Percentiles rank a stretch among this genome's conserved stretches.
phyloP scores from a whole-genome alignment of 1,140 invertebrate species.

The Papilio polytes region DNA sequence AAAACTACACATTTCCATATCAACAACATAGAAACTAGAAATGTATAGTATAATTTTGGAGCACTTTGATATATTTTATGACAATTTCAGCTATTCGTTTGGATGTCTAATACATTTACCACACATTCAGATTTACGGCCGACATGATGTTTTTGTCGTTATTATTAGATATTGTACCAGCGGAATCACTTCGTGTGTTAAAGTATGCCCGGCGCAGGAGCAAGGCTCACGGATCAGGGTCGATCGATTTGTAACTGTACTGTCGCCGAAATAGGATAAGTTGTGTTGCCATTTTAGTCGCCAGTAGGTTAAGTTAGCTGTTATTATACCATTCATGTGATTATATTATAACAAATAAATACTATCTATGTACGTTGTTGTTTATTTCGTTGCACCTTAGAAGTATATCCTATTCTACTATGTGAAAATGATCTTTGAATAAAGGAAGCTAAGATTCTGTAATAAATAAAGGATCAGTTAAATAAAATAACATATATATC shows the following conservation, averaged over 20 bases:
- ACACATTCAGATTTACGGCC: neutral
- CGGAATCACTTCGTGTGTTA: neutral
- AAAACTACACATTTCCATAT: neutral
- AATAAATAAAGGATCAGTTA: neutral
- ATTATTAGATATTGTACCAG: neutral
- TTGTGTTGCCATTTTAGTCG: constrained; percentile 69
- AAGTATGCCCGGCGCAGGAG: neutral
- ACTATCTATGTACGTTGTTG: neutral
- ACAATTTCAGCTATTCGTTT: neutral
- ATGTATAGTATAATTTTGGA: neutral
- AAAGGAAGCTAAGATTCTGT: neutral
- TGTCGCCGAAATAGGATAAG: constrained; percentile 40
- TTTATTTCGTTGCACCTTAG: neutral
- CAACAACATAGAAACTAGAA: neutral
- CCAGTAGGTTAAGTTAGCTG: constrained; percentile 61
- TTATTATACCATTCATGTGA: constrained; percentile 42
- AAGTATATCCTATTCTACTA: neutral
- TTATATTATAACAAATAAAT: constrained; percentile 34
- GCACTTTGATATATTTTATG: neutral
- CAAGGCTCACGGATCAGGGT: neutral
- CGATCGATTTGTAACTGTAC: constrained; percentile 43
- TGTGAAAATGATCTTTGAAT: neutral
- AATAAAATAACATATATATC: neutral
- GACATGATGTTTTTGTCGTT: neutral
- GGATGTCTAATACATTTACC: neutral